Evolutionary conservation across 2,797 vertebrate species (phyloP), one percentile per base, ranked within the genome.

Genomic region (Choloepus didactylus): DNA sequence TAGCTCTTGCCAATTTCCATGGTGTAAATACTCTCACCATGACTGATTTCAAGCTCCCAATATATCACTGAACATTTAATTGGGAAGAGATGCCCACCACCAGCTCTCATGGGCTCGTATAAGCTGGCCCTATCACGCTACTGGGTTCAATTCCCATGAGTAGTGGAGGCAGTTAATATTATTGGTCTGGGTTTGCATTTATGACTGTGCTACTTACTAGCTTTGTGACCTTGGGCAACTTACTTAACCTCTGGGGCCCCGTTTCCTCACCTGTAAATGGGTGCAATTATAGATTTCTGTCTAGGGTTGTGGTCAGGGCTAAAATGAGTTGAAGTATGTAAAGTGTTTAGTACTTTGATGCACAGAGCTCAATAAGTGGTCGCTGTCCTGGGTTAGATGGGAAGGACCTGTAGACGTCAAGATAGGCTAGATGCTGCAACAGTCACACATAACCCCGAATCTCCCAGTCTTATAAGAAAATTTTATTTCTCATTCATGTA

Each of bases 361-460:
- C 41, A 46, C 38, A 21, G 35, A 91, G 76, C 19, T 92, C 59
- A 89, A 18, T 41, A 59, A 83, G 51, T 25, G 25, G 44, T 9
- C 35, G 44, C 38, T 88, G 23, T 4, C 1, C 67, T 15, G 46
- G 67, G 35, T 31, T 46, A 51, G 38, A 67, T 3, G 35, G 49
- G 54, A 77, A 88, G 72, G 59, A 31, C 56, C 5, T 62, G 5
- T 54, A 31, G 85, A 67, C 2, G n/a, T 84, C 84, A 89, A 49
- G 25, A 27, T 18, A 46, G 92, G 25, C 29, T 51, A 59, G 11
- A 16, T n/a, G 73, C 95, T 87, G 62, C 92, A 60, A 49, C 82
- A 67, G 85, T 31, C 92, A 90, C 56, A 89, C 84, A 44, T 80
- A 91, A 89, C n/a, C 35, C 69, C 25, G 25, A 91, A 73, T 72